Percentiles rank a stretch among this genome's conserved stretches.
Conservation (phyloP, 1,140 invertebrate species). For the Dendroctonus valens region DNA sequence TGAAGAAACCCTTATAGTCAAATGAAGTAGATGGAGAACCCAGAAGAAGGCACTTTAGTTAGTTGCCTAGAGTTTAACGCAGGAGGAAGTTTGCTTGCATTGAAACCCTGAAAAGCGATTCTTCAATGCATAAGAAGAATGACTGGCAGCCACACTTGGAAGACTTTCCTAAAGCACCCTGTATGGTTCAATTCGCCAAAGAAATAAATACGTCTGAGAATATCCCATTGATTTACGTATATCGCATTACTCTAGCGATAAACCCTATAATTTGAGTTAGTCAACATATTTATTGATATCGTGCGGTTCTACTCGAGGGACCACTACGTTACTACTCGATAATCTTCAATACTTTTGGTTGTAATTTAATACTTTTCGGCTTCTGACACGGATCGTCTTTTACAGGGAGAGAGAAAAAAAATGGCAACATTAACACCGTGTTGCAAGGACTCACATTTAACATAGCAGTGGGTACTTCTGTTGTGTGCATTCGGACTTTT, state of each 20-base stretch:
- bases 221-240: conserved; percentile 43
- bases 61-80: no score
- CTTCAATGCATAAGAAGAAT: no score
- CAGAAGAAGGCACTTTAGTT: no score
- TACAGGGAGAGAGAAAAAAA: neutral
- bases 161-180: neutral
- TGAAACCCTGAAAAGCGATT: no score
- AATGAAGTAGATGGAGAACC: no score
- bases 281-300: conserved; percentile 22
- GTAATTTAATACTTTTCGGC: conserved; percentile 40
- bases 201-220: conserved; percentile 32
- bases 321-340: neutral
- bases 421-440: no score
- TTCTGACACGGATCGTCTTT: conserved; percentile 29
- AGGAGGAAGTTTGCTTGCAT: no score
- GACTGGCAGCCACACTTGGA: no score
- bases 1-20: no score
- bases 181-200: neutral
- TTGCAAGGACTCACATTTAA: no score
- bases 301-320: conserved; percentile 15
- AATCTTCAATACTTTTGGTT: conserved; percentile 4
- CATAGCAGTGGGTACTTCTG: no score
- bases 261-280: conserved; percentile 41
- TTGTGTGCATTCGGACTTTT: no score
- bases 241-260: conserved; percentile 41